These are phyloP conservation scores for Pangasianodon hypophthalmus DNA, from an alignment of 2,113 vertebrate genomes.

Conservation along the genomic window DNA sequence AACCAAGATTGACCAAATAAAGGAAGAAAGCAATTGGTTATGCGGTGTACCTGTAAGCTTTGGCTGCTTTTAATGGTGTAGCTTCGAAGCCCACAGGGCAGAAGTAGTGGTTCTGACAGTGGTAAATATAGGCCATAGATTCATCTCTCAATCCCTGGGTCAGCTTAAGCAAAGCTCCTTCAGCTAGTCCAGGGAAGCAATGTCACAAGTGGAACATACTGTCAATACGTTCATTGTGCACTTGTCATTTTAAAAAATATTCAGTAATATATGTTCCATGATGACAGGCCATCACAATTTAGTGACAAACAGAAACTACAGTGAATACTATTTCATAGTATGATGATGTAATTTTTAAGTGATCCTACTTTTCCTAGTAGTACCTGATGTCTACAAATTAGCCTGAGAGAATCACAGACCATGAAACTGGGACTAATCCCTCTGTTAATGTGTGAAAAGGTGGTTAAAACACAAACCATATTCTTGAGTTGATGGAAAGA, in stretches of 20 bases:
- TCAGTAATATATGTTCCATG: neutral
- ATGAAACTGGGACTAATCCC: neutral
- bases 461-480: neutral
- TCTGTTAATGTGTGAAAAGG: constrained; percentile 1
- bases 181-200: constrained; percentile 71
- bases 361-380: neutral
- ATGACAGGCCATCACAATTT: neutral
- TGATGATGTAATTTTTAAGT: neutral
- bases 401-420: neutral
- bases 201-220: neutral
- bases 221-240: neutral
- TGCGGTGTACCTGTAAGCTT: constrained; percentile 85
- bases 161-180: constrained; percentile 89
- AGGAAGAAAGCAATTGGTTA: neutral
- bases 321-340: neutral
- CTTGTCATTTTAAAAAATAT: neutral
- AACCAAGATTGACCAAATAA: neutral
- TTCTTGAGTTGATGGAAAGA: neutral
- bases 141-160: constrained; percentile 91
- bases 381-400: neutral
- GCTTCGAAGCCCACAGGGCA: constrained; percentile 98
- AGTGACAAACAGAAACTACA: neutral
- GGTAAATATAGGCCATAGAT: constrained; percentile 95
- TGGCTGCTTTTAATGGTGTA: constrained; percentile 90
- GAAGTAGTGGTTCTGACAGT: constrained; percentile 99